Base-by-base conservation (phyloP, 2,797 vertebrate species). In the Kryptolebias ocellatus region DNA sequence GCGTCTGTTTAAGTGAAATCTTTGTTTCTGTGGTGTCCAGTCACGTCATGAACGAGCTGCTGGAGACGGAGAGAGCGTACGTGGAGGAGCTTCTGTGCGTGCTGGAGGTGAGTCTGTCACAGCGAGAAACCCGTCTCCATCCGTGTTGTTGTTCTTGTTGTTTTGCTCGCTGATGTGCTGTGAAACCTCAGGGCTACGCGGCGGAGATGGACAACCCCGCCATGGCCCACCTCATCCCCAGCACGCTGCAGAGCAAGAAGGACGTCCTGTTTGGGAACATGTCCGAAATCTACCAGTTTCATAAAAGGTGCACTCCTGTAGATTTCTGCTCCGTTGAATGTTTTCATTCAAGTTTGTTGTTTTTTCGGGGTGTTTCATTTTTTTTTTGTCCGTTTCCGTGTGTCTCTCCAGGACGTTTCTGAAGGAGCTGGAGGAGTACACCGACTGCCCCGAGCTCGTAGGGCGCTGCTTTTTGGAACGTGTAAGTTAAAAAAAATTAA, bases 81-180 rank as follows among this genome's bases (percentile, higher is more conserved):
- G 98, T 98, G 42, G 98, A 98, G 78, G 96, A 99, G 85, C 92
- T 99, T n/a, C 94, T 98, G 39, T 98, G 96, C 1, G 96, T 99
- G 63, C 92, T 99, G 70, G 95, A 98, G 94, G 98, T 97, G 61
- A 83, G 86, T 4, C 34, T 10, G 34, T 8, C 9, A 2, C 34
- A 8, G 34, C 20, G 20, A 24, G 20, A 24, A 24, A 10, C 18
- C 6, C 1, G 8, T 37, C 29, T 0, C 0, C 42, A 18, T 0
- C 34, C 8, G 2, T 11, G n/a, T 46, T n/a, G 15, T 46, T 16
- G 16, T 16, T 46, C 15, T 45, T 2, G 12, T 9, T 37, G 3
- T 14, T 29, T 18, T 5, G 34, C 20, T 24, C 20, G 20, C 10
- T 44, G 37, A 31, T 31, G 27, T 53, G 17, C n/a, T 10, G 37